These are phyloP conservation scores for Mixornis gularis DNA, from an alignment of 2,113 vertebrate genomes.

Conservation along the genomic window DNA sequence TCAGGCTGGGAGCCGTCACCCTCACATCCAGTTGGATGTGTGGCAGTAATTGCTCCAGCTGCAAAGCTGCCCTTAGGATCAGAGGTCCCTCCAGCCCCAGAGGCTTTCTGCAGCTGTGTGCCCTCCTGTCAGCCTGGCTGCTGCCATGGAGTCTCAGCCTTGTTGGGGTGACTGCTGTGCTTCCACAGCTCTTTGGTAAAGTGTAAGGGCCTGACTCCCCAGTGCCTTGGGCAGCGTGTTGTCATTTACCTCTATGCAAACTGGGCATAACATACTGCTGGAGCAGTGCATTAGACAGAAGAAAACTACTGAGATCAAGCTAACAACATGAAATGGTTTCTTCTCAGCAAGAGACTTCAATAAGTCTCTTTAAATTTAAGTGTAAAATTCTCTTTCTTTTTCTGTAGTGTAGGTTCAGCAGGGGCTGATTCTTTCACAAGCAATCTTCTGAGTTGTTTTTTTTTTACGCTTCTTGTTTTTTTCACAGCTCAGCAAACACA, in stretches of 20 bases:
- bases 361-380: slow-evolving; percentile 7
- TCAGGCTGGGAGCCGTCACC: neutral
- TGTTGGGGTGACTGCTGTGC: neutral
- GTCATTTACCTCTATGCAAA: neutral
- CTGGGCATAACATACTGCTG: neutral
- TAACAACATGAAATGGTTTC: neutral
- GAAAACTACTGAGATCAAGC: slow-evolving; percentile 2
- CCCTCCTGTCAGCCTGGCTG: neutral
- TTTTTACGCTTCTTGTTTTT: neutral
- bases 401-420: neutral
- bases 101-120: neutral
- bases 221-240: neutral
- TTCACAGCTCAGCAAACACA: neutral
- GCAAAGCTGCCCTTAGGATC: neutral
- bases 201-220: neutral
- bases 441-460: neutral
- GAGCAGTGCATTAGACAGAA: neutral
- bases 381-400: slow-evolving; percentile 3
- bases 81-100: neutral
- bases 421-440: neutral
- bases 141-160: neutral
- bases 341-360: neutral
- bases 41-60: neutral
- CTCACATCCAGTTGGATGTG: neutral
- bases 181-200: neutral